Conservation (phyloP, 2,797 vertebrate species). For the Gephyroberyx darwinii region DNA sequence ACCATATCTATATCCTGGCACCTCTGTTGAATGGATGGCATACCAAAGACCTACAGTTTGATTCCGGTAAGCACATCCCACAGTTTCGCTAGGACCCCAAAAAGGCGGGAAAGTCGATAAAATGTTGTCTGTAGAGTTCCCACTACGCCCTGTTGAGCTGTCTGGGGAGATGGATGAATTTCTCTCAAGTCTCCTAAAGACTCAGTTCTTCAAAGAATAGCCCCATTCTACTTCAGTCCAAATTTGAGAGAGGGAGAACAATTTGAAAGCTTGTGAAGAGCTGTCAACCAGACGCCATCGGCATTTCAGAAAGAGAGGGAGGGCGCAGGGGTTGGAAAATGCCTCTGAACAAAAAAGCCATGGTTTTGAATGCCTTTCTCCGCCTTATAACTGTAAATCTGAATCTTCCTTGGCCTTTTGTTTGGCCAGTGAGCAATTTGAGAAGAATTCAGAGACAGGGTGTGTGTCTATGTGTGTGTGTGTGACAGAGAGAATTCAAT, state of each 20-base stretch:
- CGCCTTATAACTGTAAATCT: conserved; percentile 56
- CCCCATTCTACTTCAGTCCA: conserved; percentile 65
- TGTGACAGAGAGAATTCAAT: conserved; percentile 1
- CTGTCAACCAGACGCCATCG: conserved; percentile 66
- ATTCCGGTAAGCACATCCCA: conserved; percentile 46
- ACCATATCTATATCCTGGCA: conserved; percentile 40
- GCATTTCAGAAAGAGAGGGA: conserved; percentile 77
- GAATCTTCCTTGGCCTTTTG: conserved; percentile 67
- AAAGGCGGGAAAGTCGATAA: conserved; percentile 35
- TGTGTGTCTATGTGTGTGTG: conserved; percentile 18
- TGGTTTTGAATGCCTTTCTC: conserved; percentile 66
- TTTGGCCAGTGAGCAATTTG: conserved; percentile 52
- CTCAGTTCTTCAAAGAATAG: conserved; percentile 61
- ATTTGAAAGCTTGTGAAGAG: conserved; percentile 75
- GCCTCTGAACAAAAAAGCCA: conserved; percentile 75
- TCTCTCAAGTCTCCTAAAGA: conserved; percentile 45
- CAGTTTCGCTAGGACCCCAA: not conserved
- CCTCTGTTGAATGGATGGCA: conserved; percentile 33
- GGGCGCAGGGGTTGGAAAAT: conserved; percentile 75
- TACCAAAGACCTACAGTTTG: conserved; percentile 27
- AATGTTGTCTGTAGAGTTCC: conserved; percentile 17
- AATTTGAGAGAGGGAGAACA: conserved; percentile 73
- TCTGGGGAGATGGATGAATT: conserved; percentile 49
- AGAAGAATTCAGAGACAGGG: conserved; percentile 61
- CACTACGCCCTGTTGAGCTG: conserved; percentile 27